phyloP scores from a whole-genome alignment of 2,888 invertebrate genomes.

The Horisme vitalbata region DNA sequence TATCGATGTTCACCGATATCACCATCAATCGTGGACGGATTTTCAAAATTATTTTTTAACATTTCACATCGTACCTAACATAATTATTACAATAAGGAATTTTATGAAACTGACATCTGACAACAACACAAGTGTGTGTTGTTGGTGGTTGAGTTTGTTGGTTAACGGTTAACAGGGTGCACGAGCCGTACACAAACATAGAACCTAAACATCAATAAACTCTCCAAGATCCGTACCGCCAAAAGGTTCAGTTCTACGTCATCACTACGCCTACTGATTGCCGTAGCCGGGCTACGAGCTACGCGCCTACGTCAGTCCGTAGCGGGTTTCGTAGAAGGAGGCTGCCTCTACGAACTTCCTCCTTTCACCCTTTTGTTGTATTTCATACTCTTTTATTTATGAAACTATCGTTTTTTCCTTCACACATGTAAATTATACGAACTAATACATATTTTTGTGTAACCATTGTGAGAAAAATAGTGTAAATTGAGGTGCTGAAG shows the following conservation, averaged over 20 bases:
- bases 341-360: constrained; percentile 45
- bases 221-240: too few species aligned
- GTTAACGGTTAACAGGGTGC: too few species aligned
- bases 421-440: constrained; percentile 1
- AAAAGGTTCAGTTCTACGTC: constrained; percentile 10
- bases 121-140: too few species aligned
- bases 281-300: constrained; percentile 36
- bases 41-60: too few species aligned
- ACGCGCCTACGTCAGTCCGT: constrained; percentile 52
- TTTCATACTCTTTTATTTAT: constrained; percentile 49
- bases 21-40: too few species aligned
- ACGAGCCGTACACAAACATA: too few species aligned
- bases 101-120: too few species aligned
- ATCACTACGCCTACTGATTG: not conserved
- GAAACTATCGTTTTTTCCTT: constrained; percentile 44
- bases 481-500: constrained; percentile 15
- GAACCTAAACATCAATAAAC: too few species aligned
- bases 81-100: too few species aligned
- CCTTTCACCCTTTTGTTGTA: constrained; percentile 39
- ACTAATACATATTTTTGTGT: constrained; percentile 9
- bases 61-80: too few species aligned
- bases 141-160: too few species aligned
- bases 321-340: constrained; percentile 47
- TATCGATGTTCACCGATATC: too few species aligned
- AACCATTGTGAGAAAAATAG: constrained; percentile 12